Evolutionary conservation across 2,797 vertebrate genomes (phyloP).

Genomic region (Myioborus melanocephalus): DNA sequence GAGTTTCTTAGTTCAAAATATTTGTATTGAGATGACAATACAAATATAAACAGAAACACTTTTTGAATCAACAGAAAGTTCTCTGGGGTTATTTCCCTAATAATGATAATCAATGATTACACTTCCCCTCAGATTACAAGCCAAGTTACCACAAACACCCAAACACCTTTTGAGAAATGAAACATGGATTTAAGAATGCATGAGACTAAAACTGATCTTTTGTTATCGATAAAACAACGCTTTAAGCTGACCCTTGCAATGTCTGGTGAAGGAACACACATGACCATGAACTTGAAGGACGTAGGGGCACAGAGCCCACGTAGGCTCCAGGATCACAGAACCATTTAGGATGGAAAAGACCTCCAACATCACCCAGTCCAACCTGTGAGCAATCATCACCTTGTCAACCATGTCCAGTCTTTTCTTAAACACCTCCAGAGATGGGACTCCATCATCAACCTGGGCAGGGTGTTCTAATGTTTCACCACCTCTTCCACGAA

Average conservation of each 20-base stretch:
- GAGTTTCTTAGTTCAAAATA: not conserved
- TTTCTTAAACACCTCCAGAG: not conserved
- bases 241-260: not conserved
- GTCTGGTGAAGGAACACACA: not conserved
- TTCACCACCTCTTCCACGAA: not conserved
- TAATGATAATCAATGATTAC: not conserved
- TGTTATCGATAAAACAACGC: not conserved
- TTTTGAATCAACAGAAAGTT: not conserved
- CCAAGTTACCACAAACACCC: not conserved
- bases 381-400: not conserved
- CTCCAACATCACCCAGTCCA: fast-evolving
- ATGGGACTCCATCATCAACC: not conserved
- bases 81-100: not conserved
- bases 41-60: not conserved
- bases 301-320: fast-evolving
- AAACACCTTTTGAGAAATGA: fast-evolving
- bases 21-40: not conserved
- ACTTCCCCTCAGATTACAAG: not conserved
- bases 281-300: fast-evolving
- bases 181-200: fast-evolving
- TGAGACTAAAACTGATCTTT: not conserved
- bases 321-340: not conserved
- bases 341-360: not conserved
- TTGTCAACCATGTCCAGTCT: not conserved
- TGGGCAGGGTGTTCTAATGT: not conserved